Base-by-base conservation (phyloP, 23 tunicate species). In the Corella eumyota region DNA sequence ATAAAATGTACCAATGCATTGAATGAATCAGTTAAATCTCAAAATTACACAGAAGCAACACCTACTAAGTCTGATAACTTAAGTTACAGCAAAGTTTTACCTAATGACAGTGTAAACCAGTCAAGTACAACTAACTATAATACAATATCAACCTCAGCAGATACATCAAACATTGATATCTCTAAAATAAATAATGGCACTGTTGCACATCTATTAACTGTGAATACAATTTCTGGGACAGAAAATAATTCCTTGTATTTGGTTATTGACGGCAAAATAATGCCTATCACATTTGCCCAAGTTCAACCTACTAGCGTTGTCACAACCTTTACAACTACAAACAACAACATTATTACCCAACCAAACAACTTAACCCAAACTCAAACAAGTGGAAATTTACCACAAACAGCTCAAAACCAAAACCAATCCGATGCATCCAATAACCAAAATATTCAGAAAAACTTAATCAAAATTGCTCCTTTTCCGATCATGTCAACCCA, bases 241-340 rank as follows among this genome's bases (percentile, higher is more conserved):
- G 47, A 36, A 26, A 49, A 79, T 0, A 61, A 67, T n/a, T 85
- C 95, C 21, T 71, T 86, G 49, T 86, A 56, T 44, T 62, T 86
- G 22, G 61, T 81, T 5, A 54, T 86, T 2, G 55, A 71, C n/a
- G 85, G 78, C 11, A 71, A 77, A 54, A 51, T 81, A 1, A 86
- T 86, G 36, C 95, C 95, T 0, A 30, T 86, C 7, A 77, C 76
- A 26, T 51, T 86, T 38, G 95, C 95, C 2, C 95, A 86, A 45
- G 58, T 86, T 19, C 72, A 60, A 38, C 38, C 37, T 7, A 51
- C 11, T 6, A 51, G 23, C 22, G 11, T 19, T 9, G 57, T 25
- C 11, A 51, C 27, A 6, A n/a, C 22, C 20, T 7, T 6, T 19
- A 19, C 15, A 5, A 6, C 15, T 19, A 51, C 23, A 7, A 11